These are phyloP conservation scores for Drosophila cardini DNA, from an alignment of 1,140 invertebrate species.

Conservation along the genomic window DNA sequence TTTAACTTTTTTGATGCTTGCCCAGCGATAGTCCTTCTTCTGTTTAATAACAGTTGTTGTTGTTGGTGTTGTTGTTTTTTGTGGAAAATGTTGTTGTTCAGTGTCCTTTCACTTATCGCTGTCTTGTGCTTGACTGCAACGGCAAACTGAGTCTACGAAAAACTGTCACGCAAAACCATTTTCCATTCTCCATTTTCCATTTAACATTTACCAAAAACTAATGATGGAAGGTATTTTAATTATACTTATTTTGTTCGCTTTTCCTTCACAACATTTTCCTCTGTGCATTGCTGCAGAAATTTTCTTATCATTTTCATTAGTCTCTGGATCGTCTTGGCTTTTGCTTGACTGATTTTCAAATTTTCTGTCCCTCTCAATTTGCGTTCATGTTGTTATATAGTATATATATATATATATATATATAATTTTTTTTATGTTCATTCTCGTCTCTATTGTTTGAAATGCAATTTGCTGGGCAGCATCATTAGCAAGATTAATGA, in stretches of 20 bases:
- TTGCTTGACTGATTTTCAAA: conserved; percentile 78
- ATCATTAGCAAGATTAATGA: conserved; percentile 83
- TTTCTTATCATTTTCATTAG: conserved; percentile 84
- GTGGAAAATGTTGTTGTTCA: conserved; percentile 21
- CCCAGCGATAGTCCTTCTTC: conserved; percentile 63
- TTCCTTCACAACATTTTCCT: conserved; percentile 22
- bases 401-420: conserved; percentile 10
- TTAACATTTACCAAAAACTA: conserved; percentile 67
- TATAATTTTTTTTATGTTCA: conserved; percentile 23
- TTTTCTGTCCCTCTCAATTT: conserved; percentile 32
- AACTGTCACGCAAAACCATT: conserved; percentile 75
- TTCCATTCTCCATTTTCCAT: conserved; percentile 14
- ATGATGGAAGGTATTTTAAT: conserved; percentile 84
- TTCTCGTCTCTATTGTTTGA: conserved; percentile 42
- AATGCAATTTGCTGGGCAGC: conserved; percentile 77
- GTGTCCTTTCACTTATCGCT: conserved; percentile 71
- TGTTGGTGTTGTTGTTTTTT: conserved; percentile 27
- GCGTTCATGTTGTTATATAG: conserved; percentile 20
- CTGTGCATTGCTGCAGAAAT: conserved; percentile 81
- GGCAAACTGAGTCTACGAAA: conserved; percentile 36
- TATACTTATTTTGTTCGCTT: conserved; percentile 64
- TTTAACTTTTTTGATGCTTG: conserved; percentile 81
- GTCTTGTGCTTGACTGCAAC: conserved; percentile 75
- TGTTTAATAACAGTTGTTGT: conserved; percentile 23
- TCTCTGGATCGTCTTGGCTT: conserved; percentile 65